Base-by-base conservation (phyloP, 2,797 vertebrate species). In the Sitta carolinensis region DNA sequence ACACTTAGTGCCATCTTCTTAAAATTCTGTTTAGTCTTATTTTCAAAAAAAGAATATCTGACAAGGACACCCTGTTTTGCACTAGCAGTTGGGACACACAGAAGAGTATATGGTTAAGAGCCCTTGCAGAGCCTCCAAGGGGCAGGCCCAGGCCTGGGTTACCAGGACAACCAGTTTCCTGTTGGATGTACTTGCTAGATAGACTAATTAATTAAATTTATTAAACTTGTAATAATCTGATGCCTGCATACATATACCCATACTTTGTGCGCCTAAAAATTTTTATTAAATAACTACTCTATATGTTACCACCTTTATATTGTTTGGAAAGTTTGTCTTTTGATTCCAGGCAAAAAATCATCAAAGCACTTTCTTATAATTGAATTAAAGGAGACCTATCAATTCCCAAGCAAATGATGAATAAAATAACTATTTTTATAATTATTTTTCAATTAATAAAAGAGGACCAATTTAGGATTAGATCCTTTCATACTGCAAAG, bases 181-280 rank as follows among this genome's bases (percentile, higher is more conserved):
- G 19, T 27, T 47, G 19, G 15, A 72, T 22, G 12, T 18, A 62
- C 40, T n/a, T 54, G 9, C 9, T 54, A 45, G n/a, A 23, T 5
- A 38, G 15, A 22, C 15, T 19, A 62, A 32, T 32, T 32, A 61
- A 59, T 36, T 36, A 13, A 20, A 61, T 43, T 32, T 15, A 45
- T 52, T 45, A 61, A 51, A 61, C 11, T 15, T 36, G 5, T 16
- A 25, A 27, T 38, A 32, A 27, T 27, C 22, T 0, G 0, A 19
- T 38, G 8, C 5, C 5, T 4, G 5, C 1, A 1, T 54, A 17
- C 6, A 36, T 5, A 27, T 45, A 27, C 9, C 13, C 1, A 0
- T 32, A 54, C 27, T 82, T 45, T 10, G 6, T 38, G 7, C 40
- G 27, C 7, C 19, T 29, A n/a, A 63, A 54, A 54, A 3, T 2